Conservation (phyloP, 2,797 vertebrate species). For the Ibycter americanus region DNA sequence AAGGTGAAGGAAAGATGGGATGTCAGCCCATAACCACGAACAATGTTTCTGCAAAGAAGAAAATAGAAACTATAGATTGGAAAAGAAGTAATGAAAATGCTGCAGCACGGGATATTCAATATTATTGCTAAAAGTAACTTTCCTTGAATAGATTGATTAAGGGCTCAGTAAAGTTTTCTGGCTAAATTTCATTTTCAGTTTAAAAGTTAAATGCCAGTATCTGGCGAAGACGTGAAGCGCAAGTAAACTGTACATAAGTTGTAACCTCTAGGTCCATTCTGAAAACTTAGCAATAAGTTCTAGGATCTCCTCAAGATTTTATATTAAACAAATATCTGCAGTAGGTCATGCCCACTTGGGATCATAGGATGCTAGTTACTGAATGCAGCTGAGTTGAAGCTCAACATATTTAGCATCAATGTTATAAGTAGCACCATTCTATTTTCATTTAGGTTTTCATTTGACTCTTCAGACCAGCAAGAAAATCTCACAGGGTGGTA, state of each 20-base stretch:
- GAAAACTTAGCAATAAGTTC: not conserved
- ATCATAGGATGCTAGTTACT: not conserved
- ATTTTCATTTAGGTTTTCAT: not conserved
- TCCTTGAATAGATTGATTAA: not conserved
- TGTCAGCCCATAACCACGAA: not conserved
- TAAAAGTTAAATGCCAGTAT: not conserved
- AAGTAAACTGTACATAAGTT: not conserved
- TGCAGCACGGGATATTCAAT: not conserved
- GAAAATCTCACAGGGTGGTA: not conserved
- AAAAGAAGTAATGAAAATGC: not conserved
- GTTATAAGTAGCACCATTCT: not conserved
- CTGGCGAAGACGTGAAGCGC: not conserved
- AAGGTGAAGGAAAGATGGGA: not conserved
- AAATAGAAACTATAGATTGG: not conserved
- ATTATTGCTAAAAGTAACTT: not conserved
- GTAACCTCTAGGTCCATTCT: not conserved
- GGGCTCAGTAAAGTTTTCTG: not conserved
- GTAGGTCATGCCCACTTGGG: not conserved
- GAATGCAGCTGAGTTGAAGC: not conserved
- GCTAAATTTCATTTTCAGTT: not conserved
- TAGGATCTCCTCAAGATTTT: not conserved
- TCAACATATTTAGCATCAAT: not conserved
- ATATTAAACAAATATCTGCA: not conserved
- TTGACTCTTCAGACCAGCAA: not conserved
- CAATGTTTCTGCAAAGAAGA: not conserved